Percentiles rank a stretch among this genome's conserved stretches.
Conservation (phyloP, 1,140 invertebrate genomes). For the Plectrocnemia conspersa region DNA sequence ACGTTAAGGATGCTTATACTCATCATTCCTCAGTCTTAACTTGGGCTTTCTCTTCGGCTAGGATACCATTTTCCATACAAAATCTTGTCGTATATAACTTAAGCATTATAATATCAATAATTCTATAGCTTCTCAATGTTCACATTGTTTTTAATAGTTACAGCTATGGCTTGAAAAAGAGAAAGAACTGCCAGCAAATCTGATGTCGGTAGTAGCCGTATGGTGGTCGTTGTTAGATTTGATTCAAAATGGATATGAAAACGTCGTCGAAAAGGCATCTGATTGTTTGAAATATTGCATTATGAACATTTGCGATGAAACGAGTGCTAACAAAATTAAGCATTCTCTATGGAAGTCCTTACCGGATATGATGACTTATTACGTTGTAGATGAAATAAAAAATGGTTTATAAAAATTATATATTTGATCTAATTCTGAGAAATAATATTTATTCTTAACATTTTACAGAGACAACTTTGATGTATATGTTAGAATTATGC, state of each 20-base stretch:
- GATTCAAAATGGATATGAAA: conserved; percentile 16
- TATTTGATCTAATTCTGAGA: background rate
- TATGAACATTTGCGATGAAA: conserved; percentile 10
- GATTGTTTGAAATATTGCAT: conserved; percentile 23
- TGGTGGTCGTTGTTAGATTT: conserved; percentile 31
- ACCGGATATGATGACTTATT: conserved; percentile 17
- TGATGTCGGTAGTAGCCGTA: conserved; percentile 10
- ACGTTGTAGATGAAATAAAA: conserved; percentile 3
- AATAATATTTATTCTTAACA: background rate
- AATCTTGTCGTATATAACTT: conserved; percentile 25
- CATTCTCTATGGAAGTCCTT: conserved; percentile 25
- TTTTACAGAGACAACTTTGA: conserved; percentile 25
- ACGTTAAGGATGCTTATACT: conserved; percentile 28
- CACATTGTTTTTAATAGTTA: conserved; percentile 22
- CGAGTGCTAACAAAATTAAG: conserved; percentile 17
- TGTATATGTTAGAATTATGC: conserved; percentile 26
- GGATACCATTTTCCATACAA: conserved; percentile 21
- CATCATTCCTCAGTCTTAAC: conserved; percentile 23
- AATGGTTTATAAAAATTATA: conserved; percentile 4
- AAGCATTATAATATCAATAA: no score
- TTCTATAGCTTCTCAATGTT: background rate
- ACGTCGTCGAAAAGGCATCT: conserved; percentile 6
- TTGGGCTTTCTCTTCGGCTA: conserved; percentile 30
- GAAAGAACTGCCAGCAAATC: conserved; percentile 14
- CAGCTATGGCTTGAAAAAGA: conserved; percentile 27